Evolutionary conservation across 2,797 vertebrate genomes (phyloP).

Genomic region (Prunella strophiata): DNA sequence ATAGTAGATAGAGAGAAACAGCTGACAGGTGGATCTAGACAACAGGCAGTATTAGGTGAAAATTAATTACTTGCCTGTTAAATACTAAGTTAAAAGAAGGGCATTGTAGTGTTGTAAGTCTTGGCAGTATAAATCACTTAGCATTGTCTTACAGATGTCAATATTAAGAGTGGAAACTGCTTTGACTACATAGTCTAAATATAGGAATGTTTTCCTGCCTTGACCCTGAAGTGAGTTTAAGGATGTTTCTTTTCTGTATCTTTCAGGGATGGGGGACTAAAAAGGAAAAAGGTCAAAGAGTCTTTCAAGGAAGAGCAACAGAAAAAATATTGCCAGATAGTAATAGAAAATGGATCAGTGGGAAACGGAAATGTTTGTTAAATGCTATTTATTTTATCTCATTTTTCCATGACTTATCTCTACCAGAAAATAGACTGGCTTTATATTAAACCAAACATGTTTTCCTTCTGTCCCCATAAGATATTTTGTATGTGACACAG

Average conservation of each 20-base stretch:
- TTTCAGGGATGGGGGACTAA: conserved; percentile 62
- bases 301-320: conserved; percentile 65
- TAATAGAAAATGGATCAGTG: background rate
- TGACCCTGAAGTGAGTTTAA: background rate
- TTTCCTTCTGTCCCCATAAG: background rate
- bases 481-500: background rate
- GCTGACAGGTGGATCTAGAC: background rate
- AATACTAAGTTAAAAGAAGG: background rate
- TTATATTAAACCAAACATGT: background rate
- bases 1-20: background rate
- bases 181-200: background rate
- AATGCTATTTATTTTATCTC: conserved; percentile 13
- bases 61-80: background rate
- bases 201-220: background rate
- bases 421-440: background rate
- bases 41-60: background rate
- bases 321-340: conserved; percentile 54
- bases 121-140: background rate
- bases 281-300: conserved; percentile 58
- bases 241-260: background rate
- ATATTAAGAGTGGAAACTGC: background rate
- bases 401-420: background rate
- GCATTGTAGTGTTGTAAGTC: background rate
- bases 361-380: background rate
- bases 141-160: background rate